These are phyloP conservation scores for Pararge aegeria DNA, from an alignment of 1,140 invertebrate species.

Conservation along the genomic window DNA sequence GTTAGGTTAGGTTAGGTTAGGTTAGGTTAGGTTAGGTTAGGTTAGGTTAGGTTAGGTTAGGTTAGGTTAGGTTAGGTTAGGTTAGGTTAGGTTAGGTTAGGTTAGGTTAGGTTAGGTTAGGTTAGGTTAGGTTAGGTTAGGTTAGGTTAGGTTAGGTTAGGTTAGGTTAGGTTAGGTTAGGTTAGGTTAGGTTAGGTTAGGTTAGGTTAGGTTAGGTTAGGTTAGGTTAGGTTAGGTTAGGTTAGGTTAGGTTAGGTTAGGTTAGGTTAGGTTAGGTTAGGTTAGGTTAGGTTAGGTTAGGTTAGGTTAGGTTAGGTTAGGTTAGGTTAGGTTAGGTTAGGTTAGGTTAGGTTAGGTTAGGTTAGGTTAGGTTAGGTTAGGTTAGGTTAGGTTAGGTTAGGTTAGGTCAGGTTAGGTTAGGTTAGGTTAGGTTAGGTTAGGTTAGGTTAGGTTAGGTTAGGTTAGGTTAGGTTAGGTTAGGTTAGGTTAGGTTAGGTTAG, in stretches of 20 bases:
- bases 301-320: constrained; percentile 20
- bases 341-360: constrained; percentile 13
- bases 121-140: too few relatives aligned
- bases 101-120: too few relatives aligned
- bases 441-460: constrained; percentile 18
- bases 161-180: too few relatives aligned
- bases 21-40: too few relatives aligned
- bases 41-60: too few relatives aligned
- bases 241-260: constrained; percentile 8
- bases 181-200: too few relatives aligned
- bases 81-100: too few relatives aligned
- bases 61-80: too few relatives aligned
- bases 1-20: too few relatives aligned
- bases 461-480: constrained; percentile 14
- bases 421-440: constrained; percentile 2
- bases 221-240: constrained; percentile 13
- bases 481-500: constrained; percentile 2
- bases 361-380: constrained; percentile 14
- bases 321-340: constrained; percentile 20
- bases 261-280: constrained; percentile 14
- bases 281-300: constrained; percentile 12
- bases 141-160: too few relatives aligned
- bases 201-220: too few relatives aligned
- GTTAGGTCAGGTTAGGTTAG: constrained; percentile 17
- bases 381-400: constrained; percentile 17